Evolutionary conservation across 2,797 vertebrate species (phyloP).

Genomic region (Artibeus lituratus): DNA sequence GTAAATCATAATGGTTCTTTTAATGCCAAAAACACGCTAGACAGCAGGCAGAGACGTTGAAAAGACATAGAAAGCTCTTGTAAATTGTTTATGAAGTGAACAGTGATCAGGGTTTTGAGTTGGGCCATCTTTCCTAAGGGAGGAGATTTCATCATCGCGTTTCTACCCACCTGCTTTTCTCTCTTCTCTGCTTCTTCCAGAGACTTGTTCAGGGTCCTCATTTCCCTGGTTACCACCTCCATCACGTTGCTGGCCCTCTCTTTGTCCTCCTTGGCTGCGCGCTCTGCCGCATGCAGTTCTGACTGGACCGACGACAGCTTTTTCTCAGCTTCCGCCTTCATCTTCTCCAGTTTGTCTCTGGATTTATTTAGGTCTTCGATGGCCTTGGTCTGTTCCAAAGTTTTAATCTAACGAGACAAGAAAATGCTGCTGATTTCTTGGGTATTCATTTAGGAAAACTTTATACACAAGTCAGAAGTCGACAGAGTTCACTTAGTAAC

Average conservation of each 20-base stretch:
- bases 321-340: constrained; percentile 87
- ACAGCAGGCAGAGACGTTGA: not conserved
- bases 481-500: not conserved
- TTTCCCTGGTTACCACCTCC: constrained; percentile 80
- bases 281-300: constrained; percentile 84
- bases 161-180: constrained; percentile 86
- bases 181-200: constrained; percentile 87
- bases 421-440: not conserved
- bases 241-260: constrained; percentile 79
- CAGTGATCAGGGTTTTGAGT: not conserved
- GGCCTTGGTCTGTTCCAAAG: constrained; percentile 88
- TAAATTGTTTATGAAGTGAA: not conserved
- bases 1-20: not conserved
- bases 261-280: constrained; percentile 82
- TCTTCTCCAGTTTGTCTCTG: constrained; percentile 86
- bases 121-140: not conserved
- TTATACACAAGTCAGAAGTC: not conserved
- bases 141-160: not conserved
- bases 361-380: constrained; percentile 88
- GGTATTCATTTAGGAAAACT: not conserved
- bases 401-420: constrained; percentile 85
- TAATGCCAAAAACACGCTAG: not conserved
- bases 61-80: not conserved
- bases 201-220: constrained; percentile 81
- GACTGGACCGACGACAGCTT: constrained; percentile 83